Evolutionary conservation across 2,888 invertebrate species (phyloP).

Genomic region (Drosophila buzzatii): DNA sequence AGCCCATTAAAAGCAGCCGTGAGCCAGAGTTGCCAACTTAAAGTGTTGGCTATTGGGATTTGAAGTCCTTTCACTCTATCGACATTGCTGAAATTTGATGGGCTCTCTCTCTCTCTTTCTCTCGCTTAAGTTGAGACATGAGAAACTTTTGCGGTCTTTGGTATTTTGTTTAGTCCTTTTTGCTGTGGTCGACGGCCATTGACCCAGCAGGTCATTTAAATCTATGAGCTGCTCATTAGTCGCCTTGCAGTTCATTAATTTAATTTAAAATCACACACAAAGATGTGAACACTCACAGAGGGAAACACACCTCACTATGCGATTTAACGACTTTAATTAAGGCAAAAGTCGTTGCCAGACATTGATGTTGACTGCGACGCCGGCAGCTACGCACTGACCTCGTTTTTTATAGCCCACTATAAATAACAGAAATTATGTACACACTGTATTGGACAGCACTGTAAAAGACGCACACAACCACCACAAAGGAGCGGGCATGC

Average conservation of each 20-base stretch:
- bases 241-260: conserved; percentile 66
- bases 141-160: conserved; percentile 7
- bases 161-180: conserved; percentile 10
- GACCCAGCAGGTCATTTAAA: conserved; percentile 54
- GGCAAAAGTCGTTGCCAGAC: conserved; percentile 59
- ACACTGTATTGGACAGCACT: conserved; percentile 59
- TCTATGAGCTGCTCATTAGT: conserved; percentile 69
- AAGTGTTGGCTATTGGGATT: conserved; percentile 2
- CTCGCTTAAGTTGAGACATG: background rate
- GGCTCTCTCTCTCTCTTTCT: background rate
- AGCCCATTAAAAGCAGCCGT: conserved; percentile 42
- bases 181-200: conserved; percentile 18
- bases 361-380: conserved; percentile 50
- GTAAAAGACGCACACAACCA: conserved; percentile 21
- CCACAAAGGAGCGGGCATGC: conserved; percentile 4
- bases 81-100: background rate
- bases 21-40: conserved; percentile 11
- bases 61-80: background rate
- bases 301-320: conserved; percentile 29
- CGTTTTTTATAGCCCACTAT: conserved; percentile 72
- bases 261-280: conserved; percentile 54
- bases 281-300: background rate
- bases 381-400: conserved; percentile 69
- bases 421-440: conserved; percentile 80
- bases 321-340: conserved; percentile 77